These are phyloP conservation scores for Pilophorus perplexus DNA, from an alignment of 2,888 invertebrate species.

Conservation along the genomic window DNA sequence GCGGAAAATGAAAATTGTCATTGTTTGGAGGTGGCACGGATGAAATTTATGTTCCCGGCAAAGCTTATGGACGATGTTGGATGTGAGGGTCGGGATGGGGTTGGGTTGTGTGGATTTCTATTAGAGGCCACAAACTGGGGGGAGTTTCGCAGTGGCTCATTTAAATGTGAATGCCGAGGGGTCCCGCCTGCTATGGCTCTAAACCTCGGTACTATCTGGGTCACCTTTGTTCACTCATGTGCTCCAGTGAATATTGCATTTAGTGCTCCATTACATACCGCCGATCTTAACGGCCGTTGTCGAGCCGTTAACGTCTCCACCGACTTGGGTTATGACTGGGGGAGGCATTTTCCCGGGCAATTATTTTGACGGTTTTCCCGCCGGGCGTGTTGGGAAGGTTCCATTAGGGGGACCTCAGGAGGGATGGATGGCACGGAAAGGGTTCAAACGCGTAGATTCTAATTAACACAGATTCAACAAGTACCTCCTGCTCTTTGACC, in stretches of 20 bases:
- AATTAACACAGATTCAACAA: background rate
- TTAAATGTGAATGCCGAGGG: conserved; percentile 7
- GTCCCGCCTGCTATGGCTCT: background rate
- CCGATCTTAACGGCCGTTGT: conserved; percentile 4
- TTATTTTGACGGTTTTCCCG: conserved; percentile 1
- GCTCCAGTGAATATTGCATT: conserved; percentile 23
- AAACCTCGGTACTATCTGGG: conserved; percentile 7
- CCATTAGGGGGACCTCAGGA: no score
- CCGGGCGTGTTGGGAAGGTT: background rate
- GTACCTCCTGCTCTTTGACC: background rate
- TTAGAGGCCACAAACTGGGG: background rate
- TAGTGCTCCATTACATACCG: conserved; percentile 26
- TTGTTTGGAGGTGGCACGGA: conserved; percentile 8
- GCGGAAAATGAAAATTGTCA: conserved; percentile 20
- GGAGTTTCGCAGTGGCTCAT: conserved; percentile 10
- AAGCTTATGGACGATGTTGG: background rate
- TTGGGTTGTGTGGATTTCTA: no score
- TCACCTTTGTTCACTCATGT: conserved; percentile 15
- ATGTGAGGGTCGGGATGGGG: no score
- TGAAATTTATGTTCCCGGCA: conserved; percentile 10
- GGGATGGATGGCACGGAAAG: background rate
- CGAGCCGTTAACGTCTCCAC: background rate
- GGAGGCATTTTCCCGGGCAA: background rate
- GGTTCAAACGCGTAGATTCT: background rate
- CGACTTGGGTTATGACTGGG: background rate